Evolutionary conservation across 2,113 vertebrate genomes (phyloP), one percentile per base, ranked within the genome.

Genomic region (Aphelocoma coerulescens): DNA sequence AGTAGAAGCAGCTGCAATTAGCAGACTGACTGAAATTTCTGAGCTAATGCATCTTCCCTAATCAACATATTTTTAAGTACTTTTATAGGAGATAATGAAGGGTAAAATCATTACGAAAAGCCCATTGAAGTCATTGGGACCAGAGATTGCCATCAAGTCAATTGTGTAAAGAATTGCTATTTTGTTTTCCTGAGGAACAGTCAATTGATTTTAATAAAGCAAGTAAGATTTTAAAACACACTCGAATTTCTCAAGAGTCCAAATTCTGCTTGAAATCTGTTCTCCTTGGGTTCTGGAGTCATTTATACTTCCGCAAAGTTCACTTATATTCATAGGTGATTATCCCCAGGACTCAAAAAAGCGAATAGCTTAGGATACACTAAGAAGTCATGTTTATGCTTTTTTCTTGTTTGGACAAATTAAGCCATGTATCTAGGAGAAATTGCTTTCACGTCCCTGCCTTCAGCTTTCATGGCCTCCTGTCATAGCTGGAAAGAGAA

Each of bases 1-100:
- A 87, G 48, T 75, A 75, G 68, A 92, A 92, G 30, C 43, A 95
- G 57, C 39, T 93, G 76, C 86, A 93, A 71, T 77, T 89, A 96
- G 61, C 55, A 89, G 52, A 69, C 43, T 58, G 51, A 58, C 74
- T 86, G 46, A 86, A 94, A 82, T 61, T 85, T 90, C 54, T 89
- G 39, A 91, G 71, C 32, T 79, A 87, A 65, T 49, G 8, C 23
- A 41, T 91, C 65, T 92, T 80, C 43, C 35, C 73, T 81, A 87
- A 94, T 94, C 91, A 93, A 77, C 52, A 19, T 68, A 18, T 82
- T 93, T 89, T 65, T 35, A 87, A 78, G 68, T 87, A 84, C 81
- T 94, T 82, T 74, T 57, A 11, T n/a, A 68, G 13, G 26, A 46
- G 17, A 93, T 86, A 88, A 77, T 44, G 69, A 86, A 63, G 35